These are phyloP conservation scores for Zosterops japonicus DNA, from an alignment of 2,113 vertebrate genomes.

Conservation along the genomic window DNA sequence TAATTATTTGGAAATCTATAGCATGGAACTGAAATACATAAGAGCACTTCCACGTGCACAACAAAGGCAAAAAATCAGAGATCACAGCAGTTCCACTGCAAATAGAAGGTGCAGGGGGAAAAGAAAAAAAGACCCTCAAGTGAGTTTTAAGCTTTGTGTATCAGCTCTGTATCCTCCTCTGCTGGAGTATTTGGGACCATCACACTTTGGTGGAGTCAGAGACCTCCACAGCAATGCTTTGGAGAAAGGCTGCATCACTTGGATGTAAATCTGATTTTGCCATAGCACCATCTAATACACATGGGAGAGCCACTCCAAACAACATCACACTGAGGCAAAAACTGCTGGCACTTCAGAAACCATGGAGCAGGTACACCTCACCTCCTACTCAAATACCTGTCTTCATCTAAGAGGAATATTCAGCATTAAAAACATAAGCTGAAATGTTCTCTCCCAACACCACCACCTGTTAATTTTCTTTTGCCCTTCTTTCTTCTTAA, in stretches of 20 bases:
- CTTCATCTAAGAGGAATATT: neutral
- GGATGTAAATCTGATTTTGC: neutral
- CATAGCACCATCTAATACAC: neutral
- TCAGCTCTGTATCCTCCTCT: neutral
- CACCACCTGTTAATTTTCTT: conserved; percentile 1
- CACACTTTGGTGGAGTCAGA: neutral
- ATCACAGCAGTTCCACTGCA: neutral
- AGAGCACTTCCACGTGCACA: neutral
- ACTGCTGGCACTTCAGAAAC: neutral
- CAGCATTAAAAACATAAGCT: neutral
- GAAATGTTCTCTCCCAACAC: neutral
- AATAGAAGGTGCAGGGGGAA: rapidly evolving
- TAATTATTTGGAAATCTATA: neutral
- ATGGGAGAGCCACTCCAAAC: neutral
- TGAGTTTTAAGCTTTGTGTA: neutral
- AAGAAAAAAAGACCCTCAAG: neutral
- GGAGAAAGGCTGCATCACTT: neutral
- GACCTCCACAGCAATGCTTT: neutral
- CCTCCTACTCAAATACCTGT: neutral
- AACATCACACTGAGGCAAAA: neutral
- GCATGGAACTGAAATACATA: neutral
- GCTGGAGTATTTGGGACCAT: neutral
- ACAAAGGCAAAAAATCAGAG: neutral
- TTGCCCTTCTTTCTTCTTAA: neutral
- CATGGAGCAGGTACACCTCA: neutral